A percentile compares a stretch with the other conserved stretches of the same genome.
These are phyloP conservation scores for Neopipo cinnamomea DNA, from an alignment of 2,113 vertebrate genomes.

Conservation along the genomic window DNA sequence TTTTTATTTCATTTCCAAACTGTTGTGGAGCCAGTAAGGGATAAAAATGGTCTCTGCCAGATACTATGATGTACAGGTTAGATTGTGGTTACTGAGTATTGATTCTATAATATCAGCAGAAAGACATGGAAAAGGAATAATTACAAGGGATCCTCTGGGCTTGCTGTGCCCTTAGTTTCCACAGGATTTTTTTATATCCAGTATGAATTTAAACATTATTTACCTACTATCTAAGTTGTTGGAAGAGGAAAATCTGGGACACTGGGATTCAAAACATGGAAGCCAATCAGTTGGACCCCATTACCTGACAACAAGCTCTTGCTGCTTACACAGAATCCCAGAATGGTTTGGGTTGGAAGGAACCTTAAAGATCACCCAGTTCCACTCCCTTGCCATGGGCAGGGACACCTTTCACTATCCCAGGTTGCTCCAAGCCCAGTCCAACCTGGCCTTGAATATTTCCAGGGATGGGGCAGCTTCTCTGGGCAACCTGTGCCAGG, in stretches of 20 bases:
- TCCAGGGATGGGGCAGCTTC: background rate
- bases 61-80: background rate
- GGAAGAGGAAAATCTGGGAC: background rate
- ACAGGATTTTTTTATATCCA: background rate
- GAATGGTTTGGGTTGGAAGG: background rate
- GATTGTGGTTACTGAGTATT: background rate
- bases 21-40: background rate
- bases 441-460: background rate
- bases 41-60: background rate
- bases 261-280: background rate
- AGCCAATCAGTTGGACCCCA: background rate
- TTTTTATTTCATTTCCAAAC: background rate
- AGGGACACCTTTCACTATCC: background rate
- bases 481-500: no score
- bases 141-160: background rate
- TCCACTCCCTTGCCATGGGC: no score
- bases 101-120: background rate
- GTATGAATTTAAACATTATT: background rate
- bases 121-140: background rate
- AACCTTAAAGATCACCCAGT: background rate
- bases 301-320: background rate
- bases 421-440: accelerated
- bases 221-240: background rate
- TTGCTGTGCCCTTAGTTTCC: background rate
- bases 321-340: background rate